A percentile compares a stretch with the other conserved stretches of the same genome.
phyloP scores from a whole-genome alignment of 2,888 invertebrate genomes.

The Oscheius onirici region DNA sequence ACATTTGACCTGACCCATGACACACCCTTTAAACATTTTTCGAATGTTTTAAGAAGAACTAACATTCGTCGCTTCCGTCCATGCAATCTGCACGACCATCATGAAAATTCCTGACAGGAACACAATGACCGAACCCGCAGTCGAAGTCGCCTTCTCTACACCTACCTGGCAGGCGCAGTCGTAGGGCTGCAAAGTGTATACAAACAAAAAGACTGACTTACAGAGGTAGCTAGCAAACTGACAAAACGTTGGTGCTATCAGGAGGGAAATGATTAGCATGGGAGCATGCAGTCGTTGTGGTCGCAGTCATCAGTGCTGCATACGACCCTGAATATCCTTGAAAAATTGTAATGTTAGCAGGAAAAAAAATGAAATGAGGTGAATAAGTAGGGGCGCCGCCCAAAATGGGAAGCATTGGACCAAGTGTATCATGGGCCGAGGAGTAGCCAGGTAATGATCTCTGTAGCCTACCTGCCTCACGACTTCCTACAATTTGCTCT shows the following conservation, averaged over 20 bases:
- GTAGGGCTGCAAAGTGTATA: slow-evolving; percentile 52
- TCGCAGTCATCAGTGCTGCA: slow-evolving; percentile 29
- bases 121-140: slow-evolving; percentile 65
- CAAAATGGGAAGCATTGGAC: neutral
- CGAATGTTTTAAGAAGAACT: slow-evolving; percentile 24
- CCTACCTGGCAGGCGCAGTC: slow-evolving; percentile 64
- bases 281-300: slow-evolving; percentile 28
- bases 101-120: slow-evolving; percentile 63
- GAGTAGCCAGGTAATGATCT: slow-evolving; percentile 17
- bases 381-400: neutral
- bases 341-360: neutral
- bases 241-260: slow-evolving; percentile 23
- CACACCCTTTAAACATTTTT: slow-evolving; percentile 59
- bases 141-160: slow-evolving; percentile 65
- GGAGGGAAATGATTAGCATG: slow-evolving; percentile 32
- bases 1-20: slow-evolving; percentile 67
- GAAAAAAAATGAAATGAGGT: neutral
- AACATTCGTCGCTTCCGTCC: slow-evolving; percentile 70
- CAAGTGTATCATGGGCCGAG: slow-evolving; percentile 16
- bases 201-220: slow-evolving; percentile 3
- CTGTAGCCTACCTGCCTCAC: slow-evolving; percentile 31
- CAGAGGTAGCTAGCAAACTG: slow-evolving; percentile 32
- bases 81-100: slow-evolving; percentile 67
- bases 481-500: slow-evolving; percentile 29
- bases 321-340: slow-evolving; percentile 12